Conservation (phyloP, 2,113 vertebrate species). For the Manacus vitellinus region DNA sequence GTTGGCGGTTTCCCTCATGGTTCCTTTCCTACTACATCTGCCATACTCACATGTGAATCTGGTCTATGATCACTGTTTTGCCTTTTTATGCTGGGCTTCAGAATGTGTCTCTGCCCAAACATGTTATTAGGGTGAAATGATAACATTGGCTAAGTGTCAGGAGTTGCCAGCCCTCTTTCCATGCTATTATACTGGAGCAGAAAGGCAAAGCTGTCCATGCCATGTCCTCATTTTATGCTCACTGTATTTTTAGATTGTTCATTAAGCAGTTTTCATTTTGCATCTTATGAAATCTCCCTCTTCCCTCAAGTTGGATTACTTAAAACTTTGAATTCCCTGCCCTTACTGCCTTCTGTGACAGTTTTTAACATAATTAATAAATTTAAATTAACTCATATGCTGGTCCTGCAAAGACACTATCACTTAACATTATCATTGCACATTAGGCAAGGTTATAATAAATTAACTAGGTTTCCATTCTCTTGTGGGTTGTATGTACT, state of each 20-base stretch:
- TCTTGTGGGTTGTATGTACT: conserved; percentile 4
- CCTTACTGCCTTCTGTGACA: not conserved
- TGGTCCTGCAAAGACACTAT: not conserved
- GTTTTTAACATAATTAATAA: conserved; percentile 26
- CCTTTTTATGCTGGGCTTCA: not conserved
- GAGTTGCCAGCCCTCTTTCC: not conserved
- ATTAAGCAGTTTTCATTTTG: not conserved
- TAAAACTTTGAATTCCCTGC: conserved; percentile 43
- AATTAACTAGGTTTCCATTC: conserved; percentile 28
- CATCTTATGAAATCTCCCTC: not conserved
- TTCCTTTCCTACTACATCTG: not conserved
- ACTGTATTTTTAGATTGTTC: not conserved
- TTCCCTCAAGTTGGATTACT: conserved; percentile 9
- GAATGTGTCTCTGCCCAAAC: not conserved
- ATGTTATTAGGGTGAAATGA: not conserved
- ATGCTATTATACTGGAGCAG: not conserved
- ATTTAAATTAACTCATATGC: conserved; percentile 9
- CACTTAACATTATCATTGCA: conserved; percentile 5
- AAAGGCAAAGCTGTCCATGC: not conserved
- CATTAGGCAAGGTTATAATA: conserved; percentile 11
- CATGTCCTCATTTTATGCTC: not conserved
- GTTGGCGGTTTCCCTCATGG: not conserved
- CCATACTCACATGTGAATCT: not conserved
- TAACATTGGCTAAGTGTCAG: not conserved
- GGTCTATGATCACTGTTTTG: not conserved